These are phyloP conservation scores for Aselliscus stoliczkanus DNA, from an alignment of 2,797 vertebrate genomes.

Conservation along the genomic window DNA sequence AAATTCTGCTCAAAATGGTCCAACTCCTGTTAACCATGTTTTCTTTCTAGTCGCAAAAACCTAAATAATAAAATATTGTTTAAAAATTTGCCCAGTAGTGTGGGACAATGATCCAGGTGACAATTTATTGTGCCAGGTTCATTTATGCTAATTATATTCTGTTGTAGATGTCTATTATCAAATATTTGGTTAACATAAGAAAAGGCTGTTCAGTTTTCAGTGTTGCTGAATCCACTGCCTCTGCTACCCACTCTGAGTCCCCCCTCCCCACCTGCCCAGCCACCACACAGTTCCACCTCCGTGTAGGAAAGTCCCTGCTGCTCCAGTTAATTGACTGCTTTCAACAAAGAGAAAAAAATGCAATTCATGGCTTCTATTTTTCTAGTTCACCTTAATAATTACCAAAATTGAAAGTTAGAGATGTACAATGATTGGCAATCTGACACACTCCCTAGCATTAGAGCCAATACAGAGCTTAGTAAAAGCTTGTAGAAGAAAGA, in stretches of 20 bases:
- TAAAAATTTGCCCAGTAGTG: neutral
- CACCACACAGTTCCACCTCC: neutral
- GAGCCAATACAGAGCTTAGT: neutral
- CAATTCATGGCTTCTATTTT: neutral
- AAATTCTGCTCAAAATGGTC: neutral
- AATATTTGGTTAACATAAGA: neutral
- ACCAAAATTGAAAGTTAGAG: neutral
- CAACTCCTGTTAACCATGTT: neutral
- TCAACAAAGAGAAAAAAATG: neutral
- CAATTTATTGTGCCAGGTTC: neutral
- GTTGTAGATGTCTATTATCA: neutral
- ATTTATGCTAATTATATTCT: neutral
- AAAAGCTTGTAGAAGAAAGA: neutral
- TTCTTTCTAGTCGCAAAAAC: constrained; percentile 20
- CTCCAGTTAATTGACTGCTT: neutral
- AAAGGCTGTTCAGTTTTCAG: neutral
- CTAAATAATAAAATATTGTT: neutral
- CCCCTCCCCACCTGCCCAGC: neutral
- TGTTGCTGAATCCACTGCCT: neutral
- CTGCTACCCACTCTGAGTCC: neutral
- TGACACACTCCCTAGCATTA: neutral
- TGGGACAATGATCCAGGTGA: neutral
- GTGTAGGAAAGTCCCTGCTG: neutral
- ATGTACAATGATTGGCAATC: neutral
- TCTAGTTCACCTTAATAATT: constrained; percentile 20